Evolutionary conservation across 30 jellyfish, hydroid and myxozoan genomes (phyloP), one percentile per base, ranked within the genome.

Genomic region (Aurelia sp.): DNA sequence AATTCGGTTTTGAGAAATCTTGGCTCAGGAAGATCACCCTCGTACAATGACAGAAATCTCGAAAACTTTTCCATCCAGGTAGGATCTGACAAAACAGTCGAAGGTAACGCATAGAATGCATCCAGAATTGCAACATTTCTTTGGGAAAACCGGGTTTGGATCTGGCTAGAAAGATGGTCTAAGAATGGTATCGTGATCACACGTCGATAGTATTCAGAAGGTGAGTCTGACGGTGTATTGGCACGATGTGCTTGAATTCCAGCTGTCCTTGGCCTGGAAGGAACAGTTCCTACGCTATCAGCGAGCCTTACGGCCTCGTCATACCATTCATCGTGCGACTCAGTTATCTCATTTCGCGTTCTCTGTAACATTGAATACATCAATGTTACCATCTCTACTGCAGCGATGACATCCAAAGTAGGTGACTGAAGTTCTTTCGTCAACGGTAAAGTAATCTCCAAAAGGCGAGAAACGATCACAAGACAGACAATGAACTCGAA

Each of bases 11-110:
- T n/a, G 24, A 77, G 61, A 67, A 40, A 75, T 31, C 79, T 57
- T 5, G 91, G 87, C 87, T 87, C 91, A 5, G 96, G 91, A 22
- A 87, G 58, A 50, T 87, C 96, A 8, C 51, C 95, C 67, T 31
- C 64, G 63, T 71, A 83, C 59, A 53, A 4, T 57, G 58, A 10
- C 3, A 68, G 70, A 60, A 69, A 83, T 22, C 52, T 20, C 22
- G 80, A 27, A 61, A 83, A 83, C 80, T 83, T 83, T 13, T 70
- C 70, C 50, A 24, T 35, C 92, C 78, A 68, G 60, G 57, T 63
- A 7, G 5, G 24, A 30, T 69, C 41, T 10, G 63, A 15, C 38
- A 68, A 24, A 50, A 48, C 78, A 17, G 63, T 83, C 16, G 80
- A 19, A 5, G 92, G 92, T 19, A 83, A 41, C 52, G 80, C 86